phyloP scores from a whole-genome alignment of 2,113 vertebrate species.

The Hipposideros armiger region DNA sequence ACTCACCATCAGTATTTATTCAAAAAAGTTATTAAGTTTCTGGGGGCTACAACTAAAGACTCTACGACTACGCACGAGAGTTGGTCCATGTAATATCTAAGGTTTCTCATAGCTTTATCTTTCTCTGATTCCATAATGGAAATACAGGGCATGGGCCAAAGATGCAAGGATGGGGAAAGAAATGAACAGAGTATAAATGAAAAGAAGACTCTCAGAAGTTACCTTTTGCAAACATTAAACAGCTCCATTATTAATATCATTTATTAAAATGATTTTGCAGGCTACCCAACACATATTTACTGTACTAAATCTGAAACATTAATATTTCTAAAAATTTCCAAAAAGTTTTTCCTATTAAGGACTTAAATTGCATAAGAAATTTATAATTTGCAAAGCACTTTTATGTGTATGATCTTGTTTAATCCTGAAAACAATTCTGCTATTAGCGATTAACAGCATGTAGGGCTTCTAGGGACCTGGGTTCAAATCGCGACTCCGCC shows the following conservation, averaged over 20 bases:
- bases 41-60: background rate
- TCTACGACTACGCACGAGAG: background rate
- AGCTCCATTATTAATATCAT: background rate
- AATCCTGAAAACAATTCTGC: constrained; percentile 24
- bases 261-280: constrained; percentile 1
- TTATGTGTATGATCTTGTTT: background rate
- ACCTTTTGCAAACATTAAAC: background rate
- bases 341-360: background rate
- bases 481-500: background rate
- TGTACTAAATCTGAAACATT: background rate
- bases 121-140: background rate
- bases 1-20: constrained; percentile 9
- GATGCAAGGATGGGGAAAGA: background rate
- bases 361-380: background rate
- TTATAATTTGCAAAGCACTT: background rate
- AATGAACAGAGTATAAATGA: background rate
- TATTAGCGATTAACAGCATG: background rate
- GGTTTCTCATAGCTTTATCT: background rate
- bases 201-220: background rate
- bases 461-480: background rate
- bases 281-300: background rate
- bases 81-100: background rate
- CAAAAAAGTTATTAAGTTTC: background rate
- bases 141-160: background rate
- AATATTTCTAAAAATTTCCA: background rate